These are phyloP conservation scores for Gastrophryne carolinensis DNA, from an alignment of 2,797 vertebrate genomes.

Conservation along the genomic window DNA sequence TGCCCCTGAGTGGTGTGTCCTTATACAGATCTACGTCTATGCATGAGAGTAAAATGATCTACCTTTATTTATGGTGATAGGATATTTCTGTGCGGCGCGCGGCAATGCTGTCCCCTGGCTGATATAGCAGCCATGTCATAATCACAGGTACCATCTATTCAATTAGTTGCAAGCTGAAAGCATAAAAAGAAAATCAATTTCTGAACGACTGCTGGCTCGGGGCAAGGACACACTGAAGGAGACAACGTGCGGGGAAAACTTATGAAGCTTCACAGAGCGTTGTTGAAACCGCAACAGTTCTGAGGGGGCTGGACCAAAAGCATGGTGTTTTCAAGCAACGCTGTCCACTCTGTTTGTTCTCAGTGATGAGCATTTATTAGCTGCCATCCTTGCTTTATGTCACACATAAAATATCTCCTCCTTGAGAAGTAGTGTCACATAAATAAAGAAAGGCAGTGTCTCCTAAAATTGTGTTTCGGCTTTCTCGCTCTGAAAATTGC, in stretches of 20 bases:
- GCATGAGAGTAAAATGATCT: constrained; percentile 8
- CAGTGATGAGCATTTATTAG: constrained; percentile 29
- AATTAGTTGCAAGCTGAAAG: constrained; percentile 57
- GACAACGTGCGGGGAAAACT: constrained; percentile 49
- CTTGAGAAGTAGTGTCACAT: constrained; percentile 17
- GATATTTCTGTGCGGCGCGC: constrained; percentile 31
- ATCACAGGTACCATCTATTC: constrained; percentile 58
- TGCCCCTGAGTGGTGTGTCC: neutral
- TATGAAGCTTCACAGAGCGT: constrained; percentile 38
- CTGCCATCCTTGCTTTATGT: constrained; percentile 35
- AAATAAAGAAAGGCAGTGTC: neutral
- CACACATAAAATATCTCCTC: constrained; percentile 26
- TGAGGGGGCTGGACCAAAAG: neutral
- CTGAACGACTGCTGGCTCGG: constrained; percentile 52
- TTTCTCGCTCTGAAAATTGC: neutral
- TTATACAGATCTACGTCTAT: constrained; percentile 15
- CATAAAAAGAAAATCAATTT: constrained; percentile 53
- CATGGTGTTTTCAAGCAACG: neutral
- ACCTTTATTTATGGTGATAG: constrained; percentile 38
- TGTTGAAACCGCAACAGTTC: neutral
- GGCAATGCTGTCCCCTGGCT: constrained; percentile 38
- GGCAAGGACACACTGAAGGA: constrained; percentile 52
- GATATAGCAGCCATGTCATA: constrained; percentile 54
- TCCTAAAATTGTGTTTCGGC: neutral
- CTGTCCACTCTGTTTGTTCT: constrained; percentile 26